Evolutionary conservation across 2,797 vertebrate species (phyloP), one percentile per base, ranked within the genome.

Genomic region (Enteromius anoplus): DNA sequence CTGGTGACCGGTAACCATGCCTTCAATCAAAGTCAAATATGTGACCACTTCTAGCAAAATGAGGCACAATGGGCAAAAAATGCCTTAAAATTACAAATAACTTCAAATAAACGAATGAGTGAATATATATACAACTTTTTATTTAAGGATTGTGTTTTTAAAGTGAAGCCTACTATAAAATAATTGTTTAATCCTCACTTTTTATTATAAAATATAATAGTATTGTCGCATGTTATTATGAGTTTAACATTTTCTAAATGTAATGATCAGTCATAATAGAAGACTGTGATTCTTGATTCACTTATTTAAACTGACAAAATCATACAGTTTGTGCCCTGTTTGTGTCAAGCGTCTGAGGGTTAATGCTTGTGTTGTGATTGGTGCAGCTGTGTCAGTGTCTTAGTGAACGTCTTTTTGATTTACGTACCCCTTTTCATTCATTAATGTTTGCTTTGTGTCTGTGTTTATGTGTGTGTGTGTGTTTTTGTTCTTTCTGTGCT

Each of bases 391-490:
- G 84, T 92, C 84, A 93, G 92, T 94, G 87, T 88, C 93, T 91
- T 92, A 87, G 89, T 96, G 81, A 93, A 92, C 93, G 95, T 94
- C 92, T 94, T 93, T 89, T 93, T 93, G 86, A 92, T 95, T 96
- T 95, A 51, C 86, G 88, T 93, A 86, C 87, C 89, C 91, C 88
- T 80, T 87, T 86, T 89, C 78, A 85, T 66, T 89, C 90, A 78
- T 87, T 92, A 37, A 83, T 91, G 90, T 91, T 90, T 94, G 66
- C 65, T 71, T n/a, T 85, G 42, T 84, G 47, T 78, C 21, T 83
- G 64, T 82, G 60, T 80, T 2, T 80, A 40, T 83, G 11, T 83
- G 11, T 47, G 75, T 85, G 1, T 79, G 86, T 89, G 42, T 77
- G 21, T 77, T 23, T 32, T 64, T 40, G 87, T 92, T 78, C 90